Evolutionary conservation across 2,888 invertebrate species (phyloP).

Genomic region (Chaetogeoica ovagalla): DNA sequence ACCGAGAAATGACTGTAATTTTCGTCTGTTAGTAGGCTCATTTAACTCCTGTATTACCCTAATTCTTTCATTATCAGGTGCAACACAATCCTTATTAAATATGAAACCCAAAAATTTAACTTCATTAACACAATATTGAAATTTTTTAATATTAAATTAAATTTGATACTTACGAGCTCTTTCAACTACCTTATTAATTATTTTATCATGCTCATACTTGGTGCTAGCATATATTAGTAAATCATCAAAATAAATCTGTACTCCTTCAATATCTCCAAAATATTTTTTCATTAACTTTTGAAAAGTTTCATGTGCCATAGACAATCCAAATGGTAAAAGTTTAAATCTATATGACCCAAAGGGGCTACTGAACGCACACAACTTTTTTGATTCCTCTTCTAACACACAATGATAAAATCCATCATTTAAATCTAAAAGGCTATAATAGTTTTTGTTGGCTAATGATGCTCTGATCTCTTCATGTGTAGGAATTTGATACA

Average conservation of each 20-base stretch:
- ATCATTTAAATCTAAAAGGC: conserved; percentile 51
- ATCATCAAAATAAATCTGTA: conserved; percentile 57
- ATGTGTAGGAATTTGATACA: conserved; percentile 54
- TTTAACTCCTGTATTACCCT: not conserved
- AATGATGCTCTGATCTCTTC: conserved; percentile 54
- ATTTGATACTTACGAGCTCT: too few species aligned
- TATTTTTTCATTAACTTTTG: conserved; percentile 56
- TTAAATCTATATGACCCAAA: conserved; percentile 57
- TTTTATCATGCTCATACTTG: conserved; percentile 51
- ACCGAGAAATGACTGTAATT: not conserved
- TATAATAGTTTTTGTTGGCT: conserved; percentile 50
- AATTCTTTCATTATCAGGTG: not conserved
- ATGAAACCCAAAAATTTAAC: not conserved
- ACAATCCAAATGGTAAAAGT: conserved; percentile 58
- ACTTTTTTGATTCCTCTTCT: conserved; percentile 53
- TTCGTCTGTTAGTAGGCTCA: not conserved
- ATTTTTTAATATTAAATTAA: too few species aligned
- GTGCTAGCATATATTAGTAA: conserved; percentile 9
- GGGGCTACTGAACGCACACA: conserved; percentile 56
- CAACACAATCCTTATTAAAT: not conserved
- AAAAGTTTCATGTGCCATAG: conserved; percentile 57
- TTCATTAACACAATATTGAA: not conserved
- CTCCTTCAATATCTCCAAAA: conserved; percentile 54
- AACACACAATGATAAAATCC: conserved; percentile 55
- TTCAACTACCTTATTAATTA: conserved; percentile 33